A percentile compares a stretch with the other conserved stretches of the same genome.
phyloP scores from a whole-genome alignment of 2,113 vertebrate species.

The Pteruthius melanotis region DNA sequence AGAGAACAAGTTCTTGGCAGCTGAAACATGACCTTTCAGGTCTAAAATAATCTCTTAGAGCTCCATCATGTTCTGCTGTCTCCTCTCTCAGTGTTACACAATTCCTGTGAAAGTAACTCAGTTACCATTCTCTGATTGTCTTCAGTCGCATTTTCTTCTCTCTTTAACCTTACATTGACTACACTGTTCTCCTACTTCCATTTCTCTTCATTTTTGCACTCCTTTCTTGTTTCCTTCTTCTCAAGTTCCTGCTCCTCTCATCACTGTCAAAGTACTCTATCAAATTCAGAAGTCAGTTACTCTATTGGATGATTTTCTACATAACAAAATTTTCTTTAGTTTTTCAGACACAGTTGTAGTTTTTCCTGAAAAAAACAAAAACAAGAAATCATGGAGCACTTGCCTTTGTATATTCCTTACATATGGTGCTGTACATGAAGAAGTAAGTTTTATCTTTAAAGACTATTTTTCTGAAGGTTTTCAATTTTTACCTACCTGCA shows the following conservation, averaged over 20 bases:
- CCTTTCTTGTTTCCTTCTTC: neutral
- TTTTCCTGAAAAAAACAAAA: constrained; percentile 15
- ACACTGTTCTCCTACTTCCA: neutral
- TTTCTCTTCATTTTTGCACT: neutral
- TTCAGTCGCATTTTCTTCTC: neutral
- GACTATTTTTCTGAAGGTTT: neutral
- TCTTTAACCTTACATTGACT: neutral
- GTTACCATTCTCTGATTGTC: neutral
- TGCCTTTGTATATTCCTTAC: neutral
- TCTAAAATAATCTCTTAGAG: neutral
- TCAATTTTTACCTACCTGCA: neutral
- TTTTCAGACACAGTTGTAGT: neutral
- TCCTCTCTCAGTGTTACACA: neutral
- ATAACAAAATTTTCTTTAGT: neutral
- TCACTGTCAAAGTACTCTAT: neutral
- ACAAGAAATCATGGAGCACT: neutral
- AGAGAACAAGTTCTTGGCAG: neutral
- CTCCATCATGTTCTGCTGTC: neutral
- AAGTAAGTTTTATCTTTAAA: neutral
- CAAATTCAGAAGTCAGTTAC: neutral
- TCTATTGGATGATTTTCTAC: neutral
- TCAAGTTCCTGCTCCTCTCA: neutral
- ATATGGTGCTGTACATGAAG: neutral
- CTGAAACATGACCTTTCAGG: neutral
- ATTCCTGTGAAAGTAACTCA: neutral